Evolutionary conservation across 1,140 invertebrate species (phyloP), one percentile per base, ranked within the genome.

Genomic region (Heliconius eleuchia): DNA sequence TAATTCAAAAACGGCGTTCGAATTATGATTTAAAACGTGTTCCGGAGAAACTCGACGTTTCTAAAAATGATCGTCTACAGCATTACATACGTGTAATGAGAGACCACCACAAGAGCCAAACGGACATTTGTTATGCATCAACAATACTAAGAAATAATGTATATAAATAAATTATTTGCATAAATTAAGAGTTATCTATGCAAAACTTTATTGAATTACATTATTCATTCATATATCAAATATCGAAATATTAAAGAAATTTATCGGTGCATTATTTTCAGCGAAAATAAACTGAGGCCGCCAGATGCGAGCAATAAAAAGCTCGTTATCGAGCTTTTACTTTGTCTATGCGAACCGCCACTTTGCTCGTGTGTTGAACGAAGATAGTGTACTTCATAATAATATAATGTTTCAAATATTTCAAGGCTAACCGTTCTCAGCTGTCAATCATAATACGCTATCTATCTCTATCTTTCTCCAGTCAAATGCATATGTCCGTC

Each of bases 331-430:
- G 74, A 77, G 77, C 80, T 83, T 83, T 78, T 83, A 78, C 76
- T 83, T 75, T 71, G 80, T 77, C 81, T 80, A 83, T 74, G 74
- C 80, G 80, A 86, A 86, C 82, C 86, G 80, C 89, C 89, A 84
- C 80, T 80, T 80, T 76, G 81, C 88, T 86, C 87, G 84, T 86
- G 83, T 87, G 89, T 85, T 83, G 77, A 86, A 85, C 84, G 84
- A 91, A 93, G 90, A 93, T 94, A 94, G 93, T 94, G 93, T 94
- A 93, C 93, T 94, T 94, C 93, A 93, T 94, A 94, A 94, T 92
- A 94, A 94, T 94, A 94, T 94, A 94, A 94, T 94, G 93, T 94
- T 94, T 94, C 92, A 94, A 94, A 94, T 94, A 94, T 94, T 94
- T 94, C 93, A 94, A 94, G 93, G 93, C 91, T 93, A 93, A 93